A percentile compares a stretch with the other conserved stretches of the same genome.
Conservation (phyloP, 2,797 vertebrate species). For the Bryconaethiops microstoma region DNA sequence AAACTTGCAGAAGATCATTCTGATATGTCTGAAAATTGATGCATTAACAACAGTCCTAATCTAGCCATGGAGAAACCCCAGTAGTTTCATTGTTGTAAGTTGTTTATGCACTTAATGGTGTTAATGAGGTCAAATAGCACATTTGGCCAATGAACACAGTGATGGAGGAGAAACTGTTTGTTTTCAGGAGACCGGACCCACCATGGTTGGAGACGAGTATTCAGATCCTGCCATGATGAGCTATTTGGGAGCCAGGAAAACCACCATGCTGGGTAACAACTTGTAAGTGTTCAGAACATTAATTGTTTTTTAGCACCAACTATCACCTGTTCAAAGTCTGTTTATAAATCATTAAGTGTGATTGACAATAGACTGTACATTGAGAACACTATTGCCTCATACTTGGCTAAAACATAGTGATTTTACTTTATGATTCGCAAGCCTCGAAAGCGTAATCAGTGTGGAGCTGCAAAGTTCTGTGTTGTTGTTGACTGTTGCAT, state of each 20-base stretch:
- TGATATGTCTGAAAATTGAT: neutral
- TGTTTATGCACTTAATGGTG: too few relatives aligned
- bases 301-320: neutral
- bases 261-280: slow-evolving; percentile 89
- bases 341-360: too few relatives aligned
- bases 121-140: neutral
- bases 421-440: too few relatives aligned
- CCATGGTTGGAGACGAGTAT: slow-evolving; percentile 91
- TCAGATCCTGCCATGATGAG: slow-evolving; percentile 89
- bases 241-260: slow-evolving; percentile 90
- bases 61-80: too few relatives aligned
- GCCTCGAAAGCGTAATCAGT: too few relatives aligned
- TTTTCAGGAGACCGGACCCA: slow-evolving; percentile 91
- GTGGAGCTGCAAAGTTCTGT: too few relatives aligned
- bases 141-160: neutral
- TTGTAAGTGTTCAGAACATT: slow-evolving; percentile 84
- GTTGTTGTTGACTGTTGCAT: too few relatives aligned
- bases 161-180: neutral
- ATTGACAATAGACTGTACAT: too few relatives aligned
- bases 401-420: too few relatives aligned
- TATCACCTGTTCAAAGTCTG: neutral
- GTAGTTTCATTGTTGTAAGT: too few relatives aligned
- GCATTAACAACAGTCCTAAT: too few relatives aligned
- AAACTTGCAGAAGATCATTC: neutral
- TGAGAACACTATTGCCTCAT: too few relatives aligned